A percentile compares a stretch with the other conserved stretches of the same genome.
These are phyloP conservation scores for Cryptus viduatorius DNA, from an alignment of 2,888 invertebrate genomes.

Conservation along the genomic window DNA sequence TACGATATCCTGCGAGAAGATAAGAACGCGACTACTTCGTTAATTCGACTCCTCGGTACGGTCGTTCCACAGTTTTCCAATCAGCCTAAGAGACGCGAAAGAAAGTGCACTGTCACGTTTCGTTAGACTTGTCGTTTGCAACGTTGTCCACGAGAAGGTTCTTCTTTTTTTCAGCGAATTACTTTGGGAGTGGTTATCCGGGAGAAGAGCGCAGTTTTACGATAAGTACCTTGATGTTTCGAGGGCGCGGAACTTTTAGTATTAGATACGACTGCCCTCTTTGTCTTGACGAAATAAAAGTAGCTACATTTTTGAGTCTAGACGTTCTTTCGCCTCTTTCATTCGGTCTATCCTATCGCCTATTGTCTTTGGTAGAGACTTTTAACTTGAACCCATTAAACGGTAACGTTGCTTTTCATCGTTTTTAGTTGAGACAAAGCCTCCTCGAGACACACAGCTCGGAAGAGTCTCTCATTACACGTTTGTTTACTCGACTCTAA, in stretches of 20 bases:
- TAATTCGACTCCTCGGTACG: conserved; percentile 16
- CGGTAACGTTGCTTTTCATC: conserved; percentile 19
- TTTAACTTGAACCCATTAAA: background rate
- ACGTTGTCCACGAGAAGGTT: background rate
- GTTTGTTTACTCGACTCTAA: conserved; percentile 59
- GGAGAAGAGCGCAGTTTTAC: conserved; percentile 20
- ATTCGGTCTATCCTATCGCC: background rate
- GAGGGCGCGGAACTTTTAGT: conserved; percentile 14
- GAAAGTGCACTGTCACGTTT: conserved; percentile 19
- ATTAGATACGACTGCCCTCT: background rate
- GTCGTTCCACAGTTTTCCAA: conserved; percentile 11
- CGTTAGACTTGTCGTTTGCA: conserved; percentile 7
- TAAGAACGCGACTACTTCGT: background rate
- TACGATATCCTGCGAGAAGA: too few relatives aligned
- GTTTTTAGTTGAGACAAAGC: background rate
- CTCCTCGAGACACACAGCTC: conserved; percentile 1
- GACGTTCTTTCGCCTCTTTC: background rate
- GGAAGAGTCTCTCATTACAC: conserved; percentile 44
- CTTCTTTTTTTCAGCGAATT: background rate
- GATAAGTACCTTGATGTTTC: conserved; percentile 21
- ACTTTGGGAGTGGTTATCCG: conserved; percentile 6
- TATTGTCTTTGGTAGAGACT: background rate
- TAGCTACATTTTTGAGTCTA: background rate
- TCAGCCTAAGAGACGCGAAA: conserved; percentile 35
- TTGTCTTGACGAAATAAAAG: conserved; percentile 6